Evolutionary conservation across 2,113 vertebrate genomes (phyloP).

Genomic region (Reinhardtius hippoglossoides): DNA sequence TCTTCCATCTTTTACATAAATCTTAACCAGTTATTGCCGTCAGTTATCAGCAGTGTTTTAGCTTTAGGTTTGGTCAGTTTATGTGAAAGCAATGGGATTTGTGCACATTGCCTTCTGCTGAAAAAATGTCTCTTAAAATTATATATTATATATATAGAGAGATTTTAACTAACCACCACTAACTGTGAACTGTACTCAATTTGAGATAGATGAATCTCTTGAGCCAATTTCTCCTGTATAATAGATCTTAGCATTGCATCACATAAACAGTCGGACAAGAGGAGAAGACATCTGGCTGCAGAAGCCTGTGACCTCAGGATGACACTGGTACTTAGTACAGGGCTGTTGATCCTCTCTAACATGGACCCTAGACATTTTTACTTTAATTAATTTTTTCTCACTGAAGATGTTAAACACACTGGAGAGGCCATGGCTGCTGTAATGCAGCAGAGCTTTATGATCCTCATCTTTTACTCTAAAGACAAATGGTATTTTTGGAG

Average conservation of each 20-base stretch:
- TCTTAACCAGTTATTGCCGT: not conserved
- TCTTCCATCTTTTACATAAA: conserved; percentile 1
- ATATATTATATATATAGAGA: not conserved
- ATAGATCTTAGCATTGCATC: not conserved
- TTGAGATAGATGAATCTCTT: conserved; percentile 1
- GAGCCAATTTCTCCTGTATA: not conserved
- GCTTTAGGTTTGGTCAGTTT: conserved; percentile 1
- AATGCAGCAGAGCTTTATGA: conserved; percentile 8
- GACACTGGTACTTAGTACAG: conserved; percentile 75
- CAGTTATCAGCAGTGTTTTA: not conserved
- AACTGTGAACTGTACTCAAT: not conserved
- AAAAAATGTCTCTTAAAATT: conserved; percentile 1
- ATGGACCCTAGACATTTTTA: conserved; percentile 77
- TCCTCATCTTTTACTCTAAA: not conserved
- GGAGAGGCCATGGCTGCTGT: conserved; percentile 12
- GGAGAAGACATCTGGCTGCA: conserved; percentile 21
- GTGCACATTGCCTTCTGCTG: conserved; percentile 11
- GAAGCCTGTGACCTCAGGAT: conserved; percentile 63
- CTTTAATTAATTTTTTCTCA: conserved; percentile 74
- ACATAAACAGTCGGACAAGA: conserved; percentile 5
- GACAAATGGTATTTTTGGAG: not conserved
- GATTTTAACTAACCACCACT: not conserved
- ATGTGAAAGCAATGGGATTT: conserved; percentile 16
- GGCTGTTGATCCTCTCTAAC: conserved; percentile 74
- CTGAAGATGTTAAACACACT: conserved; percentile 39